Evolutionary conservation across 2,888 invertebrate genomes (phyloP).

Genomic region (Polyommatus icarus): DNA sequence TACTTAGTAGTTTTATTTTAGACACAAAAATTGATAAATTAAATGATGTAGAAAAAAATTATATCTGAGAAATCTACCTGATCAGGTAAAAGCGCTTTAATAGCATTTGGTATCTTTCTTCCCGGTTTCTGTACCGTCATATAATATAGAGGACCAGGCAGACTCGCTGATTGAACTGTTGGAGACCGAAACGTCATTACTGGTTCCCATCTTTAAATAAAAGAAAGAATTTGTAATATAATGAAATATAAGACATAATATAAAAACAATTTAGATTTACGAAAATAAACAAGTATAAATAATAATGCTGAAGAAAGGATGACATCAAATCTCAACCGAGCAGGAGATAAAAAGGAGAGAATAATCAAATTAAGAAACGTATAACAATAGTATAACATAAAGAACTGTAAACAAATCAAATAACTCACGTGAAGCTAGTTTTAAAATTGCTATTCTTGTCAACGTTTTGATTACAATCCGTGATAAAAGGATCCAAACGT

Average conservation of each 20-base stretch:
- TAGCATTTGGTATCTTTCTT: conserved; percentile 72
- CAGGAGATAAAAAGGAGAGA: too few relatives aligned
- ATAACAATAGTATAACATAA: not conserved
- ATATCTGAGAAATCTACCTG: conserved; percentile 50
- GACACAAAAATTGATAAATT: too few relatives aligned
- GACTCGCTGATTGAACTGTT: conserved; percentile 52
- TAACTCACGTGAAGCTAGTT: not conserved
- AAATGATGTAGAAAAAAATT: not conserved
- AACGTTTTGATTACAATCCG: not conserved
- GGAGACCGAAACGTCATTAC: conserved; percentile 64
- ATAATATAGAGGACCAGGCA: conserved; percentile 83
- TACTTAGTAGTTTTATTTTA: too few relatives aligned
- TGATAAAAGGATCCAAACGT: not conserved
- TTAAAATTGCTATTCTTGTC: not conserved
- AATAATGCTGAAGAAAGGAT: not conserved
- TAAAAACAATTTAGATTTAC: not conserved
- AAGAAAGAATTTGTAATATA: not conserved
- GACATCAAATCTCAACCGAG: too few relatives aligned
- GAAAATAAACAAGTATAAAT: not conserved
- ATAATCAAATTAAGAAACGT: too few relatives aligned
- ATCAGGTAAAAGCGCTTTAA: conserved; percentile 61
- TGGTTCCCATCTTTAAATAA: conserved; percentile 61
- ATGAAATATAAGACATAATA: not conserved
- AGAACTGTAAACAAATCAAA: conserved; percentile 11
- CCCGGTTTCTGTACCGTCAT: conserved; percentile 81